Percentiles rank a stretch among this genome's conserved stretches.
These are phyloP conservation scores for Ophraella communa DNA, from an alignment of 2,888 invertebrate genomes.

Conservation along the genomic window DNA sequence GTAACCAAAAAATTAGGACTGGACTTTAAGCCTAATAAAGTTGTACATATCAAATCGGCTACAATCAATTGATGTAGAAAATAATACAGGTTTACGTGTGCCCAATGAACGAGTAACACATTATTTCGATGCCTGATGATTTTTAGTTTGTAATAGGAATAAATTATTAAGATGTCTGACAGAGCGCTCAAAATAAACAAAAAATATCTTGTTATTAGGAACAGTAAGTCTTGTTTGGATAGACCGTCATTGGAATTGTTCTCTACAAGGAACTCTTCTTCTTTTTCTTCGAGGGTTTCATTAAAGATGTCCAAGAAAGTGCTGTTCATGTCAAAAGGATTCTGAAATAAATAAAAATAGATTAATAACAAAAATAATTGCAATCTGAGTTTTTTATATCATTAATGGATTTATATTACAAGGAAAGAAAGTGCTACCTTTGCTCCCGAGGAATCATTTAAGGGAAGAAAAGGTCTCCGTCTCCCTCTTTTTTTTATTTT, in stretches of 20 bases:
- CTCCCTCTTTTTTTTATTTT: too few species aligned
- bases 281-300: background rate
- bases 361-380: background rate
- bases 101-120: slow-evolving; percentile 11
- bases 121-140: background rate
- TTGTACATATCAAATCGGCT: slow-evolving; percentile 6
- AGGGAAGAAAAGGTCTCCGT: too few species aligned
- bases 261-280: background rate
- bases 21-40: background rate
- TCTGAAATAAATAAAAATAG: too few species aligned
- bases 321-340: background rate
- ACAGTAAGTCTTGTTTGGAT: background rate
- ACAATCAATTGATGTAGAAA: slow-evolving; percentile 13
- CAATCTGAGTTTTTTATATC: background rate
- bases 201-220: background rate
- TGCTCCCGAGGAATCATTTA: too few species aligned
- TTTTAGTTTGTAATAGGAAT: slow-evolving; percentile 3
- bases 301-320: background rate
- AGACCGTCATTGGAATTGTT: background rate
- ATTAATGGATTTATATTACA: too few species aligned
- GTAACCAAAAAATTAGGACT: background rate
- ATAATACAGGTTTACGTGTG: slow-evolving; percentile 6
- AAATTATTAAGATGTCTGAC: background rate
- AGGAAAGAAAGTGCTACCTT: too few species aligned
- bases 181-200: background rate